Base-by-base conservation (phyloP, 2,797 vertebrate species). In the Oryzias dopingdopingensis region DNA sequence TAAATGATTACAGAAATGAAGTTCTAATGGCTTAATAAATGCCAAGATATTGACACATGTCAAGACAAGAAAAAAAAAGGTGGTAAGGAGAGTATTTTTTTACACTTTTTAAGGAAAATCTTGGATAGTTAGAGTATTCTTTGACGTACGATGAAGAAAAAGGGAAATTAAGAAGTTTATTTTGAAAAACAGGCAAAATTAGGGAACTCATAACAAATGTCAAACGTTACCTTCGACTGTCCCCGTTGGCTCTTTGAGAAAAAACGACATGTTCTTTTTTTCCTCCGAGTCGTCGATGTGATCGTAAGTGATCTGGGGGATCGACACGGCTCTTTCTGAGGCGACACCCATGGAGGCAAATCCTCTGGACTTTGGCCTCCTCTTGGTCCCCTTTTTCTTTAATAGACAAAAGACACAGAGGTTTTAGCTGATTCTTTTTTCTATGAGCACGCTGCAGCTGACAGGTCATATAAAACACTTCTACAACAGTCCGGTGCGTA, bases 221-320 rank as follows among this genome's bases (percentile, higher is more conserved):
- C 2, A 4, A 46, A 14, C 1, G 17, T 75, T 82, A 90, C 89
- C 89, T 81, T 89, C 76, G 23, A 62, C 67, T 14, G 60, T 77
- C 77, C 83, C 88, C 53, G 87, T 26, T 10, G 81, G 79, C 48
- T 91, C 89, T 24, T 90, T 88, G 7, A 75, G 56, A 61, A 88
- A 92, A 77, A 90, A 94, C 0, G 88, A 80, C 14, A 79, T 75
- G 0, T 93, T 89, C 64, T 90, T 93, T 86, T 92, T 94, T 24
- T 90, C 82, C 18, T 65, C 85, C 5, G 89, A 87, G 54, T 93
- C 92, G 1, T 89, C 89, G 2, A 89, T 85, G 59, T 93, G 91
- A 52, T 93, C 86, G 0, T 93, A 94, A 15, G 92, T 95, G 86
- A 96, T 95, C 64, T 94, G 93, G 18, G 94, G 94, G 70, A 95